Percentiles rank a stretch among this genome's conserved stretches.
These are phyloP conservation scores for Leptopilina drosophilae DNA, from an alignment of 2,888 invertebrate genomes.

Conservation along the genomic window DNA sequence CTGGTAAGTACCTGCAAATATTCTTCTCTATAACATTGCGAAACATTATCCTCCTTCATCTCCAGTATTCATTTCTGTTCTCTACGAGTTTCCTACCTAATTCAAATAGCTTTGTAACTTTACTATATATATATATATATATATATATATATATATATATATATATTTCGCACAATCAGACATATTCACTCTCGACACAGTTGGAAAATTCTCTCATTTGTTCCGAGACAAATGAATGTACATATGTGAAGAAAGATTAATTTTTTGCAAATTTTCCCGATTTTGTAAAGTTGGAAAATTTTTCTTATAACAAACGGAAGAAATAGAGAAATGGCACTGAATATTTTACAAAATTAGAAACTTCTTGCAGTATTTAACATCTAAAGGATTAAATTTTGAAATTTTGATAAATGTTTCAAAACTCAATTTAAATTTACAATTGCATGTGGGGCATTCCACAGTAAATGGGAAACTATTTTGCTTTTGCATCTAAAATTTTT, in stretches of 20 bases:
- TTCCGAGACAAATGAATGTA: slow-evolving; percentile 20
- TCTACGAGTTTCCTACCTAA: slow-evolving; percentile 23
- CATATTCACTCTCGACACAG: background rate
- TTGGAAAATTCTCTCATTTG: slow-evolving; percentile 3
- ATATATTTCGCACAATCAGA: background rate
- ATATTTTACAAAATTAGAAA: too few species aligned
- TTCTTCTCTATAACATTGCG: slow-evolving; percentile 37
- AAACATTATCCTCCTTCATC: slow-evolving; percentile 50
- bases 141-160: background rate
- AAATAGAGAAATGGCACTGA: too few species aligned
- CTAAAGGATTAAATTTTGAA: too few species aligned
- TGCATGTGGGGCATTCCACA: too few species aligned
- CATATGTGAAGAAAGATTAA: background rate
- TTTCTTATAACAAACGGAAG: too few species aligned
- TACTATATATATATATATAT: background rate
- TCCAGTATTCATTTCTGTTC: slow-evolving; percentile 44
- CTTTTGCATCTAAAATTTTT: too few species aligned
- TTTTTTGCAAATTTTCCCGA: background rate
- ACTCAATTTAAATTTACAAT: too few species aligned
- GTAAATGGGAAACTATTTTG: too few species aligned
- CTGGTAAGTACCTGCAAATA: slow-evolving; percentile 63
- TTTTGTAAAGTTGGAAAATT: too few species aligned
- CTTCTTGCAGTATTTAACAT: too few species aligned
- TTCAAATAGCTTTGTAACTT: slow-evolving; percentile 36
- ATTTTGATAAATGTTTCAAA: too few species aligned